phyloP scores from a whole-genome alignment of 2,797 vertebrate genomes.

The Macrochelys suwanniensis region DNA sequence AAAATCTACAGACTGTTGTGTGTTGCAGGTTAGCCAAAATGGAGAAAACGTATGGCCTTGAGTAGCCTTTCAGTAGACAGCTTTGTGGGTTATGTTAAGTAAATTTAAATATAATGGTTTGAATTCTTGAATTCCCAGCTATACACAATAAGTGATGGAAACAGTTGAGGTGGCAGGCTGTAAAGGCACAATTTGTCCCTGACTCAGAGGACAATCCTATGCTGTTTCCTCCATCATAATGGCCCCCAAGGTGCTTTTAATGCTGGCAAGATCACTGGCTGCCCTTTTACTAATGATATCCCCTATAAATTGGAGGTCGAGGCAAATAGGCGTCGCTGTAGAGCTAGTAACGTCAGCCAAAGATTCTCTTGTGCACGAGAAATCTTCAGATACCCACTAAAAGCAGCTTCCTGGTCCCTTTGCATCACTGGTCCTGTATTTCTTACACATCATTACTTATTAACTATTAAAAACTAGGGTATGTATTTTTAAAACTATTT shows the following conservation, averaged over 20 bases:
- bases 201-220: not conserved
- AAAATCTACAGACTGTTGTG: not conserved
- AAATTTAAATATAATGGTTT: not conserved
- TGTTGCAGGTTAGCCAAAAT: not conserved
- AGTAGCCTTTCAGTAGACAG: not conserved
- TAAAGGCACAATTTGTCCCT: not conserved
- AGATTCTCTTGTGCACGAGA: not conserved
- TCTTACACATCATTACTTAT: not conserved
- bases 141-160: not conserved
- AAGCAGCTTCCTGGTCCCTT: not conserved
- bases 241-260: not conserved
- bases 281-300: not conserved
- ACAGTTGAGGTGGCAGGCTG: not conserved
- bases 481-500: not conserved
- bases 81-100: not conserved
- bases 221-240: not conserved
- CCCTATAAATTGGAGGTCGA: not conserved
- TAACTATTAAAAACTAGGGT: not conserved
- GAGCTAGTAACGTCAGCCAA: not conserved
- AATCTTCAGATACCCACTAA: not conserved
- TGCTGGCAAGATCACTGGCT: not conserved
- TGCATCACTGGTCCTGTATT: not conserved
- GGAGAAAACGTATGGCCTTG: not conserved
- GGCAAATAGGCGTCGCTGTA: not conserved
- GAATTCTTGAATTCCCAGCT: not conserved